phyloP scores from a whole-genome alignment of 2,113 vertebrate species.

The Ciconia boyciana region DNA sequence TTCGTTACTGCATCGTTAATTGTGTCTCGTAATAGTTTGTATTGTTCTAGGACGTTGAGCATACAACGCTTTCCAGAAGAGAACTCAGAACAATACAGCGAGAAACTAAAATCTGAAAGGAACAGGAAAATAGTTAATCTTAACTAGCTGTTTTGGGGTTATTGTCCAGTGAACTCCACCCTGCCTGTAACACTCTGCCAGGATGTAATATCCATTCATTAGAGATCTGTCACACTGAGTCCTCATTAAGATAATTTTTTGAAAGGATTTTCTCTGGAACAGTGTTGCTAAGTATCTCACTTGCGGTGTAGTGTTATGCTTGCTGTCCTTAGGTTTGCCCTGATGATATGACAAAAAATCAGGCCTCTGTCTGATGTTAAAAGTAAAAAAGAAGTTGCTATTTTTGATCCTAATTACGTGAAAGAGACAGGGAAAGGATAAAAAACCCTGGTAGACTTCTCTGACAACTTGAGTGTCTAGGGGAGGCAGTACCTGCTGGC shows the following conservation, averaged over 20 bases:
- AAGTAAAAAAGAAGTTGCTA: not conserved
- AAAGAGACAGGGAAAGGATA: not conserved
- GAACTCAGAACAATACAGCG: not conserved
- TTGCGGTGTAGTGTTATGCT: not conserved
- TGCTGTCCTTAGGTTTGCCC: not conserved
- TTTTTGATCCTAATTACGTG: not conserved
- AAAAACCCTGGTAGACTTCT: not conserved
- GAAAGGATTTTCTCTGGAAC: not conserved
- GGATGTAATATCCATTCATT: not conserved
- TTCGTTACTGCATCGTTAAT: not conserved
- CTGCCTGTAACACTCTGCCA: not conserved
- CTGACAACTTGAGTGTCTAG: not conserved
- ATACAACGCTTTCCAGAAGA: not conserved
- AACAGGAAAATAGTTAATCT: not conserved
- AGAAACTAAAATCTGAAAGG: not conserved
- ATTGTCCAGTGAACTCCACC: not conserved
- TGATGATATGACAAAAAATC: not conserved
- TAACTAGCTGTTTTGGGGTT: not conserved
- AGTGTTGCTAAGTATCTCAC: not conserved
- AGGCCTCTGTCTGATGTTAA: not conserved
- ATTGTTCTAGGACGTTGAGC: not conserved
- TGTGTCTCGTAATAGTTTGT: not conserved
- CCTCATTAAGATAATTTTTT: not conserved
- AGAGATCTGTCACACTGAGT: not conserved
- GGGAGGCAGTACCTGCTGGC: not conserved